Percentiles rank a stretch among this genome's conserved stretches.
Evolutionary conservation across 1,140 invertebrate species (phyloP).

Genomic region (Platyura marginata): DNA sequence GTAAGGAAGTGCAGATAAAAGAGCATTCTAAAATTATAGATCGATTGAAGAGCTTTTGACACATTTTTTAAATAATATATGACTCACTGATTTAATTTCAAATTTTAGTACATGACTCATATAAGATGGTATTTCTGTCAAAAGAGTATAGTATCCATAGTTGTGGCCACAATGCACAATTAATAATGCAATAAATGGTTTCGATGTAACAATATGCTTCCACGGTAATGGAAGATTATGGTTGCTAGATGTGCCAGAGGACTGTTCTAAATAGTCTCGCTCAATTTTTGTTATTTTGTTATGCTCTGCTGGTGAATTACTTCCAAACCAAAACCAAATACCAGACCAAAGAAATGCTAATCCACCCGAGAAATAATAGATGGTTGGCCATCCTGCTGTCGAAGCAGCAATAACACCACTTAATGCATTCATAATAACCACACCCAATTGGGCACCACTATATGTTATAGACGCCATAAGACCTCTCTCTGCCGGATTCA

Average conservation of each 20-base stretch:
- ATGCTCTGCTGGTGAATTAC: slow-evolving; percentile 41
- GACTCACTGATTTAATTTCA: slow-evolving; percentile 40
- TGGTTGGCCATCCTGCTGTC: slow-evolving; percentile 48
- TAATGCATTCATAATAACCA: slow-evolving; percentile 49
- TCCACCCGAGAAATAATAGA: slow-evolving; percentile 59
- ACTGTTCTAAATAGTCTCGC: slow-evolving; percentile 36
- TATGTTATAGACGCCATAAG: slow-evolving; percentile 36
- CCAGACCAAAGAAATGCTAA: slow-evolving; percentile 37
- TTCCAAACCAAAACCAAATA: slow-evolving; percentile 40
- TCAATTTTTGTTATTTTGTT: slow-evolving; percentile 36
- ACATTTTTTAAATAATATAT: too few relatives aligned
- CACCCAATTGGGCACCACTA: slow-evolving; percentile 50
- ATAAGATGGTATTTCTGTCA: slow-evolving; percentile 84
- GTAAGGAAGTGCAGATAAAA: slow-evolving; percentile 66
- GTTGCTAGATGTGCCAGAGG: slow-evolving; percentile 12
- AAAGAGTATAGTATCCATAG: slow-evolving; percentile 86
- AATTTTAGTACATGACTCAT: slow-evolving; percentile 66
- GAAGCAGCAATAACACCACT: slow-evolving; percentile 46
- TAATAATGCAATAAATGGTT: slow-evolving; percentile 69
- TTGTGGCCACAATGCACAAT: slow-evolving; percentile 75
- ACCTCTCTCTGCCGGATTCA: slow-evolving; percentile 36
- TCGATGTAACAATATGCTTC: slow-evolving; percentile 52
- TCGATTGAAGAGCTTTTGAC: too few relatives aligned
- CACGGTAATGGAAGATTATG: slow-evolving; percentile 35
- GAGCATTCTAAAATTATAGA: slow-evolving; percentile 32